These are phyloP conservation scores for Rhabditoides inermis DNA, from an alignment of 2,888 invertebrate species.

Conservation along the genomic window DNA sequence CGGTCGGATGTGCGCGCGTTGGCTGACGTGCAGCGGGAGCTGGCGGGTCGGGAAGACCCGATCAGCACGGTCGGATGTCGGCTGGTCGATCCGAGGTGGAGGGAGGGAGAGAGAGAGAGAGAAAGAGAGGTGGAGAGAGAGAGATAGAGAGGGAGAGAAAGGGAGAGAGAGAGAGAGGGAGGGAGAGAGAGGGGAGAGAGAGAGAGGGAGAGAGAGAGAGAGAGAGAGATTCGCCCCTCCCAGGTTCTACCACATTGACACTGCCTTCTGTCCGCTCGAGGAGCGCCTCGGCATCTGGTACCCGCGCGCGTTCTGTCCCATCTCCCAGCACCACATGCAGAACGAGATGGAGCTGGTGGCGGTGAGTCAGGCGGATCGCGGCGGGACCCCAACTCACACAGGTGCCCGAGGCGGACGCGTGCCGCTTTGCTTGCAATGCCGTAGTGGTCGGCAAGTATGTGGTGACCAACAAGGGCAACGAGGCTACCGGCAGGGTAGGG, in stretches of 20 bases:
- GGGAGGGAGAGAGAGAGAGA: neutral
- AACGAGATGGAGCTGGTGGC: conserved; percentile 36
- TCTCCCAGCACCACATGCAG: conserved; percentile 36
- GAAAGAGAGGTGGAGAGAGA: too few species aligned
- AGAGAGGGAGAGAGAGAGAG: neutral
- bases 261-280: conserved; percentile 47
- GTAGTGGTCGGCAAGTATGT: conserved; percentile 46
- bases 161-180: too few species aligned
- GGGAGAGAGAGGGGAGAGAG: too few species aligned
- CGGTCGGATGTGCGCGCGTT: conserved; percentile 36
- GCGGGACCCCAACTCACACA: too few species aligned
- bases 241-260: conserved; percentile 50
- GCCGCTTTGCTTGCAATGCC: conserved; percentile 45
- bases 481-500: conserved; percentile 21
- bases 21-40: conserved; percentile 20
- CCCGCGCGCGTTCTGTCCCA: conserved; percentile 38
- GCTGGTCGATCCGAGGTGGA: conserved; percentile 33
- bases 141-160: too few species aligned
- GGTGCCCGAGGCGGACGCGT: conserved; percentile 39
- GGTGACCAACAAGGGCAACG: conserved; percentile 37
- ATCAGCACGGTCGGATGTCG: conserved; percentile 21
- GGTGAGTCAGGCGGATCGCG: conserved; percentile 19
- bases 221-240: conserved; percentile 13
- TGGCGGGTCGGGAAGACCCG: conserved; percentile 12
- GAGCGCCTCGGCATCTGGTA: conserved; percentile 40